Base-by-base conservation (phyloP, 2,888 invertebrate genomes). In the Harpalus rubripes region DNA sequence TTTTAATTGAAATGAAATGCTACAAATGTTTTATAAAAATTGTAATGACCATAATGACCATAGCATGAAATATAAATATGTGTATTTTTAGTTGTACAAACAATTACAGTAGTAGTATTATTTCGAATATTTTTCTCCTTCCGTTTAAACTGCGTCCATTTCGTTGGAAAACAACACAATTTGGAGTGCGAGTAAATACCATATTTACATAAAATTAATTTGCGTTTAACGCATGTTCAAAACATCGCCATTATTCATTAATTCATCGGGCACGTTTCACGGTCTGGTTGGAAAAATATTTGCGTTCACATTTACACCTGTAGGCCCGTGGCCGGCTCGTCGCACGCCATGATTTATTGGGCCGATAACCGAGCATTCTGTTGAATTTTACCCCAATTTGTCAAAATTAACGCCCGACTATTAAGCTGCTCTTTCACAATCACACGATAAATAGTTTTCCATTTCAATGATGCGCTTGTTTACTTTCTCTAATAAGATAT, bases 241-340 rank as follows among this genome's bases (percentile, higher is more conserved):
- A 63, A 63, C 22, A 22, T 63, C 63, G 63, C 16, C 22, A 63
- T 63, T 63, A 63, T 63, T 63, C 63, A 26, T 63, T 63, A 63
- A 63, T 63, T 63, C 63, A 63, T 18, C 12, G 63, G 12, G 22
- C 63, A 22, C 63, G 63, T 26, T 68, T 68, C 68, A 68, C 68
- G 32, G 68, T 68, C 32, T 68, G 68, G 32, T 68, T 68, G 32
- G 68, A 68, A 68, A 68, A 68, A 68, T 68, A 68, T 68, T 68
- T 68, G 68, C 32, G 68, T 68, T 68, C 68, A 12, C 68, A 39
- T 68, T 68, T 68, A 68, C 68, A 68, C 68, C 68, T 68, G 68
- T 68, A 68, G 68, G 32, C n/a, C 1, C 7, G 32, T n/a, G 32
- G 32, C n/a, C 68, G 26, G 18, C 32, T 18, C 63, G 63, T 52